Conservation (phyloP, 2,888 invertebrate genomes). For the Geotrupes spiniger region DNA sequence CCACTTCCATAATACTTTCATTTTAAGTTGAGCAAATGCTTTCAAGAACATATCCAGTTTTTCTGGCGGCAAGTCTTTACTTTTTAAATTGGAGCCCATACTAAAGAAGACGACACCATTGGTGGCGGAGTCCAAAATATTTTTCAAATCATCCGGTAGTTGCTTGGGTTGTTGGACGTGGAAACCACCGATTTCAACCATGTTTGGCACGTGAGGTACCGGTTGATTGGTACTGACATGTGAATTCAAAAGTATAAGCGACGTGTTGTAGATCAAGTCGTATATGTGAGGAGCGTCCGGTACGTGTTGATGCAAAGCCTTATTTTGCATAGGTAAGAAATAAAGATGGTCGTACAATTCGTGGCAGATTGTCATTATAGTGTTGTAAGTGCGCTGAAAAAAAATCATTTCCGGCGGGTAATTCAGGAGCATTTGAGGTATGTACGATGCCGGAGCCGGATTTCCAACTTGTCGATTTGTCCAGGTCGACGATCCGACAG, state of each 20-base stretch:
- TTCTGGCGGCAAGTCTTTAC: constrained; percentile 54
- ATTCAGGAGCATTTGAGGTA: constrained; percentile 49
- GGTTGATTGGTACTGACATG: constrained; percentile 54
- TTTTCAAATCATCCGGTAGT: constrained; percentile 50
- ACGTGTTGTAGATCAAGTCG: constrained; percentile 34
- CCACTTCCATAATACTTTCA: constrained; percentile 54
- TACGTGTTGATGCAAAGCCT: constrained; percentile 34
- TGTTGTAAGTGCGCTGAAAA: constrained; percentile 54
- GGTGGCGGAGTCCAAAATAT: constrained; percentile 52
- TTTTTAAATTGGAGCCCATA: constrained; percentile 59
- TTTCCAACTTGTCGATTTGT: constrained; percentile 52
- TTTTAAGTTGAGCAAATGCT: constrained; percentile 58
- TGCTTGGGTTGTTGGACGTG: constrained; percentile 43
- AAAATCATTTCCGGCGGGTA: constrained; percentile 50
- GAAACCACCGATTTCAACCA: constrained; percentile 58
- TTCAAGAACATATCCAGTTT: constrained; percentile 55
- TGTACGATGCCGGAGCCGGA: constrained; percentile 51
- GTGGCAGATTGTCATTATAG: constrained; percentile 42
- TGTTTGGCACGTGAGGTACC: constrained; percentile 54
- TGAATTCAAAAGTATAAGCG: constrained; percentile 38
- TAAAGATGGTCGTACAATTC: constrained; percentile 33
- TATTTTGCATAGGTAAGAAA: constrained; percentile 30
- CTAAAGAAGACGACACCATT: constrained; percentile 59
- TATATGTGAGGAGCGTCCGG: constrained; percentile 33
- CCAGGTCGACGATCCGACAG: constrained; percentile 44